Percentiles rank a stretch among this genome's conserved stretches.
These are phyloP conservation scores for Burhinus bistriatus DNA, from an alignment of 2,113 vertebrate species.

Conservation along the genomic window DNA sequence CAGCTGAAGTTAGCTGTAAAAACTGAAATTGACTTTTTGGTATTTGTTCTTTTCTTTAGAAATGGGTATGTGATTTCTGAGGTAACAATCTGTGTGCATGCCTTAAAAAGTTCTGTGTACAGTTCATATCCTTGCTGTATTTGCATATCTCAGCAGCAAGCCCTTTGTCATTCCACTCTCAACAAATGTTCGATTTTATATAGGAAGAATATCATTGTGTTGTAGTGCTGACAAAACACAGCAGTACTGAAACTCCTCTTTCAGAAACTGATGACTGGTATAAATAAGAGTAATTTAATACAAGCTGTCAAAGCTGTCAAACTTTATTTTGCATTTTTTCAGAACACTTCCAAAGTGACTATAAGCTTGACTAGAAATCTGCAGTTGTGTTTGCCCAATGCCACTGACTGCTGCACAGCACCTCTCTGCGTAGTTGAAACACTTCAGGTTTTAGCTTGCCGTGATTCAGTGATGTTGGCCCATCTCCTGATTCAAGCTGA, in stretches of 20 bases:
- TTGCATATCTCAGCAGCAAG: neutral
- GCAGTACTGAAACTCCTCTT: neutral
- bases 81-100: neutral
- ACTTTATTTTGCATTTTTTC: neutral
- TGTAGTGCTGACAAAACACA: neutral
- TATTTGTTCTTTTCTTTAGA: neutral
- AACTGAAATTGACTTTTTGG: neutral
- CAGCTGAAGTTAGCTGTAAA: neutral
- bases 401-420: slow-evolving; percentile 73
- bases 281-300: neutral
- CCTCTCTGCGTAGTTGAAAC: slow-evolving; percentile 80
- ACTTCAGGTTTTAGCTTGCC: slow-evolving; percentile 83
- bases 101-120: neutral
- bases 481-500: slow-evolving; percentile 84
- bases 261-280: neutral
- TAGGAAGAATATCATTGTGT: neutral
- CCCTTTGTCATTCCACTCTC: neutral
- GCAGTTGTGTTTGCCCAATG: slow-evolving; percentile 69
- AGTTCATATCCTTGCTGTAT: neutral
- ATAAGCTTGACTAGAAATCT: slow-evolving; percentile 70
- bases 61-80: neutral
- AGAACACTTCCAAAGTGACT: slow-evolving; percentile 73
- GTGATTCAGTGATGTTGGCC: slow-evolving; percentile 48
- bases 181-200: neutral
- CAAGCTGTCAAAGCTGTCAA: neutral